Evolutionary conservation across 2,888 invertebrate genomes (phyloP), one percentile per base, ranked within the genome.

Genomic region (Torymus aiolomorphi): DNA sequence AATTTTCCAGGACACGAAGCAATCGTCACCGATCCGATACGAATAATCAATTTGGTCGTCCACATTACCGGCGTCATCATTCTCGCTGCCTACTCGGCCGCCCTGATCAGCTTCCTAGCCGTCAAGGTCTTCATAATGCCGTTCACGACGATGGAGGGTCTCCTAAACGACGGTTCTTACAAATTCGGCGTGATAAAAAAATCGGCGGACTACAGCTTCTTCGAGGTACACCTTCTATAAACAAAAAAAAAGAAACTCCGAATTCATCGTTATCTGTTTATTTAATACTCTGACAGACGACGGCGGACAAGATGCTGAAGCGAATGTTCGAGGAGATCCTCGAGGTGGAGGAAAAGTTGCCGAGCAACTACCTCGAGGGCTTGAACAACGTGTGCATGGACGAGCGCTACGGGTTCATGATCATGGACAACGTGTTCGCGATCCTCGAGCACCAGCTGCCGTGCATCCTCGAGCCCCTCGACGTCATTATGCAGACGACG

Each of bases 121-220:
- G 84, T 89, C 0, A 87, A 89, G 78, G 87, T 87, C 3, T 88
- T 89, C 59, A 73, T 84, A 0, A 88, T 90, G 88, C 90, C 90
- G 2, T 90, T 90, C 65, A 89, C 88, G 5, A 88, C 90, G 0
- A 89, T 90, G 89, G 86, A 87, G 2, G 90, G 90, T 2, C 84
- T 90, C 20, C 70, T 90, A 51, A 18, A 84, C 11, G 90, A 90
- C 67, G 88, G 87, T 0, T 88, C 88, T 1, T 90, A 89, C 75
- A 83, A 86, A 75, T 89, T 90, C 65, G 87, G 86, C 0, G 89
- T 89, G 10, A 69, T 89, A n/a, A 77, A 80, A 0, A 83, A 87
- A 51, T 90, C 90, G 2, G 86, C 90, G 0, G 90, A 90, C 62
- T 89, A 84, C 66, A 86, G 82, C 57, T 85, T 89, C 63, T 89